phyloP scores from a whole-genome alignment of 2,888 invertebrate genomes.

The Cantharis rustica region DNA sequence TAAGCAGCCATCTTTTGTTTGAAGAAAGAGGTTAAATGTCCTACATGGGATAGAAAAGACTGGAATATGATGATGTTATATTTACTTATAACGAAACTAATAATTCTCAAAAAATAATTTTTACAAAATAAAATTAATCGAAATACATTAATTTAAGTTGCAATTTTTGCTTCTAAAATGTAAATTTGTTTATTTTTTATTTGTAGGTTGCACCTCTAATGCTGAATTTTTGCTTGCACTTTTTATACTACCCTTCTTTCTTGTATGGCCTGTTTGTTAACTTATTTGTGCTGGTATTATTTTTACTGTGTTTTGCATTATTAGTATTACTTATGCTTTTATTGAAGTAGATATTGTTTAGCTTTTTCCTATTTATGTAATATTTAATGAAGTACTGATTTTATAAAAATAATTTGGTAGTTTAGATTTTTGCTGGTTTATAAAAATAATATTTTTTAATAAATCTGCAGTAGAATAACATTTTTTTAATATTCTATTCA shows the following conservation, averaged over 20 bases:
- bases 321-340: not conserved
- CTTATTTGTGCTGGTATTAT: constrained; percentile 35
- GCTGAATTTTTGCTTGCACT: constrained; percentile 47
- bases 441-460: not conserved
- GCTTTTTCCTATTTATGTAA: not conserved
- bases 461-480: not conserved
- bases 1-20: no score
- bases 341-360: not conserved
- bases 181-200: constrained; percentile 8
- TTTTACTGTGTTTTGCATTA: not conserved
- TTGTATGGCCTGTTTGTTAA: constrained; percentile 43
- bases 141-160: not conserved
- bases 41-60: no score
- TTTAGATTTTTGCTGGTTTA: not conserved
- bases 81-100: not conserved
- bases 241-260: constrained; percentile 46
- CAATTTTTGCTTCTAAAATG: not conserved
- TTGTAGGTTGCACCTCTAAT: constrained; percentile 38
- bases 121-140: not conserved
- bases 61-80: no score
- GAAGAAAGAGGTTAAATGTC: no score
- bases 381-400: not conserved
- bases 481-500: not conserved
- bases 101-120: not conserved
- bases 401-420: not conserved